These are phyloP conservation scores for Cotesia vestalis DNA, from an alignment of 1,140 invertebrate genomes.

Conservation along the genomic window DNA sequence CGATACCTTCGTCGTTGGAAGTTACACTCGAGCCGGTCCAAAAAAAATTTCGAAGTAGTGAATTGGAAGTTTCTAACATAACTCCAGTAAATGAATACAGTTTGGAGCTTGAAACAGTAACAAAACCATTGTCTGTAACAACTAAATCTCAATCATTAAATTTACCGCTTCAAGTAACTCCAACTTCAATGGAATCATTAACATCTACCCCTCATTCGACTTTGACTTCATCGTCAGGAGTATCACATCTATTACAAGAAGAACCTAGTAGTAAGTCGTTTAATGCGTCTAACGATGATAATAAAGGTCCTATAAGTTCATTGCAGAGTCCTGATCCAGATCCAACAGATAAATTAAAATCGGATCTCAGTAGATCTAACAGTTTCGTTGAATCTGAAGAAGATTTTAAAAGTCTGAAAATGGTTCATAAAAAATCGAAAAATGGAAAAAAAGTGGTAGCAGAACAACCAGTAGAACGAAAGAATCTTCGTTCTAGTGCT, in stretches of 20 bases:
- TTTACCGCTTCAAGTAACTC: conserved; percentile 24
- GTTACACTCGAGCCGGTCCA: conserved; percentile 57
- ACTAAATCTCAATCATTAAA: conserved; percentile 17
- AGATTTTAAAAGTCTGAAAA: conserved; percentile 49
- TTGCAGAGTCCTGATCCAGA: conserved; percentile 29
- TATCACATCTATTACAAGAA: conserved; percentile 3
- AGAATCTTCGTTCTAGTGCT: conserved; percentile 64
- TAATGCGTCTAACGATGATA: conserved; percentile 39
- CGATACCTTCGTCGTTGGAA: conserved; percentile 49
- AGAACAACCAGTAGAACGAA: conserved; percentile 62
- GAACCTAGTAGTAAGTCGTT: conserved; percentile 33
- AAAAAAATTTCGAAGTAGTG: conserved; percentile 48
- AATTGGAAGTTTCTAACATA: conserved; percentile 15
- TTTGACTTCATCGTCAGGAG: conserved; percentile 4
- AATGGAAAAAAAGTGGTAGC: conserved; percentile 55
- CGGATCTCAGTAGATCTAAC: conserved; percentile 35
- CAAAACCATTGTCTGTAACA: conserved; percentile 31
- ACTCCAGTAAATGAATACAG: conserved; percentile 25
- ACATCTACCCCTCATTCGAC: conserved; percentile 10
- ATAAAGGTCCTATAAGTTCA: conserved; percentile 40
- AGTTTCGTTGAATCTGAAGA: conserved; percentile 49
- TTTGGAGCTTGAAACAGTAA: conserved; percentile 34
- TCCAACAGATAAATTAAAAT: conserved; percentile 32
- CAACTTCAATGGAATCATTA: conserved; percentile 24
- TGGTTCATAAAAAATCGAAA: conserved; percentile 54